A percentile compares a stretch with the other conserved stretches of the same genome.
phyloP scores from a whole-genome alignment of 2,797 vertebrate genomes.

The Halcyon chelicuti region DNA sequence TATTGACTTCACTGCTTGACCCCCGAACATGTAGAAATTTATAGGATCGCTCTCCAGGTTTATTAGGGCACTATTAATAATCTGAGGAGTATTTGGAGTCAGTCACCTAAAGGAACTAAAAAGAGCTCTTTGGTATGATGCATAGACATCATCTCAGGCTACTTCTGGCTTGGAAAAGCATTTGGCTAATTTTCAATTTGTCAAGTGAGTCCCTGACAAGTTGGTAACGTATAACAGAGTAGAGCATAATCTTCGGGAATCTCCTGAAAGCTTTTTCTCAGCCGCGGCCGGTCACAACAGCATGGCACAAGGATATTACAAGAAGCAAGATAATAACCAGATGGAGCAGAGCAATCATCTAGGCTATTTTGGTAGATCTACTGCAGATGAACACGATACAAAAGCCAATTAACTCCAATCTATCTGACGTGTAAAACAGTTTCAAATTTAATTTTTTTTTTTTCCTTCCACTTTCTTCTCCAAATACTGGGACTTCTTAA shows the following conservation, averaged over 20 bases:
- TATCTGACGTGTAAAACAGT: neutral
- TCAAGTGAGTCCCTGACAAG: slow-evolving; percentile 50
- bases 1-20: slow-evolving; percentile 63
- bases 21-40: slow-evolving; percentile 38
- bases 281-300: neutral
- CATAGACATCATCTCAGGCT: slow-evolving; percentile 40
- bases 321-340: slow-evolving; percentile 17
- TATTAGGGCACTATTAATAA: slow-evolving; percentile 70
- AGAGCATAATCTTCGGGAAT: neutral
- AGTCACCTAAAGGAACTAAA: slow-evolving; percentile 49
- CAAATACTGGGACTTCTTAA: neutral
- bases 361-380: slow-evolving; percentile 24
- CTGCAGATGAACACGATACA: slow-evolving; percentile 1
- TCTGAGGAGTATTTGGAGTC: slow-evolving; percentile 46
- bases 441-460: neutral
- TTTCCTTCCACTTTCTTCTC: neutral
- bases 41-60: slow-evolving; percentile 52
- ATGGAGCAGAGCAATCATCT: slow-evolving; percentile 22
- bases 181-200: slow-evolving; percentile 62
- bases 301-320: neutral
- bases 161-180: slow-evolving; percentile 57
- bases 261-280: slow-evolving; percentile 8
- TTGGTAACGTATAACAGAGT: neutral
- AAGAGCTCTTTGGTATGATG: slow-evolving; percentile 32
- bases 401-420: slow-evolving; percentile 23